Evolutionary conservation across 2,888 invertebrate species (phyloP), one percentile per base, ranked within the genome.

Genomic region (Hirudinaria manillensis): DNA sequence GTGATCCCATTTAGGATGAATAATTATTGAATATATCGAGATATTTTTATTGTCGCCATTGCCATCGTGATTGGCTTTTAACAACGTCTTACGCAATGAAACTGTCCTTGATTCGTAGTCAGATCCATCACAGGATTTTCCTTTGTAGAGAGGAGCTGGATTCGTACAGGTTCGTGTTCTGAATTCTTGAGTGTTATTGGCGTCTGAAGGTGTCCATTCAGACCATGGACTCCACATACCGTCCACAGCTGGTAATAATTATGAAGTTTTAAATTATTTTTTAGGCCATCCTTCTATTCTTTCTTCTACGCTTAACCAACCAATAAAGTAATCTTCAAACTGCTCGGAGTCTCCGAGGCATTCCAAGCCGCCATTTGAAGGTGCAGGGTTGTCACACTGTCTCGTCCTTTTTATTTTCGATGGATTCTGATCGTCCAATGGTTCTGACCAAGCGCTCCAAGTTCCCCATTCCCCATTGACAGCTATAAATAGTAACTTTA

Each of bases 171-270:
- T 32, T 38, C 73, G 32, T 0, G 65, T 65, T 65, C 73, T 56
- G 4, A 24, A 51, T 27, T 72, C 72, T 6, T 32, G 55, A 53
- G 45, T 72, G 55, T 3, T 24, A 7, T 29, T n/a, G 21, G 1
- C 21, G 3, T n/a, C 53, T 19, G 72, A 32, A 29, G 3, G 32
- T 3, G 34, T 73, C 73, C 73, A 73, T 24, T 55, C 34, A 0
- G 61, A 34, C 73, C 73, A 73, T 56, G 29, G 34, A 61, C 36
- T 61, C 73, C 73, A 73, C 16, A 24, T n/a, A 36, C 73, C 73
- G 61, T 73, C 73, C n/a, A 36, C 65, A 34, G 65, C 68, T 68
- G 24, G n/a, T 27, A 61, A 61, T 24, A 61, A 61, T 21, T 45
- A 1, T 45, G 16, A 1, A 16, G 0, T 21, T 61, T 61, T 29